Conservation (phyloP, 2,797 vertebrate species). For the Gallinago stenura region DNA sequence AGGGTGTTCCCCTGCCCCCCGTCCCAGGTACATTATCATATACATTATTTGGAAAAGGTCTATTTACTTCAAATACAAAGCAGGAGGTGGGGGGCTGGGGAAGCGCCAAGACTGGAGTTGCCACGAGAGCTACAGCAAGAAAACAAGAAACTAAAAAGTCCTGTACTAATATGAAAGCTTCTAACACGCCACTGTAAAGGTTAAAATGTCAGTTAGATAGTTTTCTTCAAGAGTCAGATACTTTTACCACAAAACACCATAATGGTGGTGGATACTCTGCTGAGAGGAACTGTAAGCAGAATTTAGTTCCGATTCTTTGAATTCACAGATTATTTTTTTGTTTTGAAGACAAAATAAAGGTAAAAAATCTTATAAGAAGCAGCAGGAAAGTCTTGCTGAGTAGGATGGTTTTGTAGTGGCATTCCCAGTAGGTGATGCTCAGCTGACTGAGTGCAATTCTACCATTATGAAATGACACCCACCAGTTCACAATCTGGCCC, state of each 20-base stretch:
- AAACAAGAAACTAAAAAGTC: background rate
- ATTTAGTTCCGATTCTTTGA: background rate
- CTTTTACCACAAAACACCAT: background rate
- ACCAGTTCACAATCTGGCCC: background rate
- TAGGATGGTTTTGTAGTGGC: background rate
- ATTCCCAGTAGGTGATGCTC: accelerated
- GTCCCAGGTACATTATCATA: background rate
- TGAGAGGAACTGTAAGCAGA: background rate
- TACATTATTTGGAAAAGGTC: background rate
- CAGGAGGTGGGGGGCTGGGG: too few species aligned
- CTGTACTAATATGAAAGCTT: background rate
- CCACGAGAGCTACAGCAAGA: background rate
- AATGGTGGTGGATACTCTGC: background rate
- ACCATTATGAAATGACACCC: background rate
- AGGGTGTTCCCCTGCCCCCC: background rate
- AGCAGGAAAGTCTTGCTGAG: background rate
- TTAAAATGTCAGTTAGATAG: background rate
- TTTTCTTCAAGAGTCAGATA: background rate
- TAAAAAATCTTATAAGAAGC: background rate
- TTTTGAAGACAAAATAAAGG: background rate
- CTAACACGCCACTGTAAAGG: background rate
- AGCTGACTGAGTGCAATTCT: background rate
- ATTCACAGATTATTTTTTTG: background rate
- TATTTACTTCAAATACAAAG: background rate
- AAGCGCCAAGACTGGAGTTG: background rate